phyloP scores from a whole-genome alignment of 2,888 invertebrate species.

The Xestoiulus laeticollis region DNA sequence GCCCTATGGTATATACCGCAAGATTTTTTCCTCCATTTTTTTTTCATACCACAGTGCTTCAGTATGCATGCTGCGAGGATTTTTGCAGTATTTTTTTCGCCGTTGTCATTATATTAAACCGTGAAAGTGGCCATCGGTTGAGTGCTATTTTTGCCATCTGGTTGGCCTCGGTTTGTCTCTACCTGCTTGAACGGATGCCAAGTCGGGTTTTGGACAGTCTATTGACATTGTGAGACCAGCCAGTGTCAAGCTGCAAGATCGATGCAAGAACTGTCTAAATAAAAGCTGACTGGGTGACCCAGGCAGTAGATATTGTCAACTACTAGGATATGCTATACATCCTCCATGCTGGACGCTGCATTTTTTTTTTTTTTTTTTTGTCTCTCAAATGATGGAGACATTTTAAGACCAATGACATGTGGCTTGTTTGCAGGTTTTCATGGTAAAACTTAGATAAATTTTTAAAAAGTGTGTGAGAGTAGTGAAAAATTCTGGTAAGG shows the following conservation, averaged over 20 bases:
- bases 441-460: too few species aligned
- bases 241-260: not conserved
- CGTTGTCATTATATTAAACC: slow-evolving; percentile 30
- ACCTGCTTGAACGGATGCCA: slow-evolving; percentile 31
- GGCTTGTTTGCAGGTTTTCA: too few species aligned
- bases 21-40: not conserved
- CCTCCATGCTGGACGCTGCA: not conserved
- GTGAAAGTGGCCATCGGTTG: slow-evolving; percentile 32
- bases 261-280: slow-evolving; percentile 22
- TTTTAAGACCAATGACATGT: not conserved
- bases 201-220: not conserved
- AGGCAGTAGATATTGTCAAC: not conserved
- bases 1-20: slow-evolving; percentile 24
- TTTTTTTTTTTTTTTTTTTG: not conserved
- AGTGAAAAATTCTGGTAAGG: too few species aligned
- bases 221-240: slow-evolving; percentile 5
- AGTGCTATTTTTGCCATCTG: slow-evolving; percentile 44
- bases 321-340: not conserved
- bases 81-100: slow-evolving; percentile 1
- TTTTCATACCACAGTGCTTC: not conserved
- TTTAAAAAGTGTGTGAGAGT: too few species aligned
- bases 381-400: not conserved
- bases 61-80: not conserved
- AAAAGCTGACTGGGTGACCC: slow-evolving; percentile 7
- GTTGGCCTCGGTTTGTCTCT: slow-evolving; percentile 49